A percentile compares a stretch with the other conserved stretches of the same genome.
phyloP scores from a whole-genome alignment of 2,888 invertebrate species.

The Frankliniella fusca region DNA sequence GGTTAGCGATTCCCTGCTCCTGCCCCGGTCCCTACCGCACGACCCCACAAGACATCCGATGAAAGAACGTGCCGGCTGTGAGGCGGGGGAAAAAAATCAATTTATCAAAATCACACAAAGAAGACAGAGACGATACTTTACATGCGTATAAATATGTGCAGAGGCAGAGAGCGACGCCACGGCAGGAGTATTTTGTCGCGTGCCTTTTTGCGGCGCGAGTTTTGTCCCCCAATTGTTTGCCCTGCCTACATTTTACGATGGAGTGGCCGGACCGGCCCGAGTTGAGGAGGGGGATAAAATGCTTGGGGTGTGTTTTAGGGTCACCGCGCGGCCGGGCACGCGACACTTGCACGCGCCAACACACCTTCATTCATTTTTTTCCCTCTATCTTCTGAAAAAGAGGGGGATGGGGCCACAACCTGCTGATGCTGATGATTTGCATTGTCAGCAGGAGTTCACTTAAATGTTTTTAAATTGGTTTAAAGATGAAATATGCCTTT shows the following conservation, averaged over 20 bases:
- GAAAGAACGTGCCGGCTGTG: neutral
- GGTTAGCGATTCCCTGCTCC: neutral
- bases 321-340: neutral
- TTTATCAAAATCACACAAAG: conserved; percentile 16
- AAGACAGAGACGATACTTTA: conserved; percentile 7
- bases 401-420: neutral
- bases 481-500: too few species aligned
- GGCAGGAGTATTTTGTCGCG: neutral
- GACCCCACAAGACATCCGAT: neutral
- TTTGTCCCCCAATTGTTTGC: neutral
- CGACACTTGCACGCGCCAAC: neutral
- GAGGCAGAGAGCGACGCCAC: neutral
- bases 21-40: neutral
- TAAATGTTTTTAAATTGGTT: too few species aligned
- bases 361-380: neutral
- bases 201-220: conserved; percentile 15
- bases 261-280: neutral
- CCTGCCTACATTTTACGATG: neutral
- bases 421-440: neutral
- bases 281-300: neutral
- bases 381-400: neutral
- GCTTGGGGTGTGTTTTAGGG: conserved; percentile 8
- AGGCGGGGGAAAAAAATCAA: neutral
- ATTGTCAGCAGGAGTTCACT: neutral
- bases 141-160: conserved; percentile 21